phyloP scores from a whole-genome alignment of 2,888 invertebrate genomes.

The Terebella lapidaria region DNA sequence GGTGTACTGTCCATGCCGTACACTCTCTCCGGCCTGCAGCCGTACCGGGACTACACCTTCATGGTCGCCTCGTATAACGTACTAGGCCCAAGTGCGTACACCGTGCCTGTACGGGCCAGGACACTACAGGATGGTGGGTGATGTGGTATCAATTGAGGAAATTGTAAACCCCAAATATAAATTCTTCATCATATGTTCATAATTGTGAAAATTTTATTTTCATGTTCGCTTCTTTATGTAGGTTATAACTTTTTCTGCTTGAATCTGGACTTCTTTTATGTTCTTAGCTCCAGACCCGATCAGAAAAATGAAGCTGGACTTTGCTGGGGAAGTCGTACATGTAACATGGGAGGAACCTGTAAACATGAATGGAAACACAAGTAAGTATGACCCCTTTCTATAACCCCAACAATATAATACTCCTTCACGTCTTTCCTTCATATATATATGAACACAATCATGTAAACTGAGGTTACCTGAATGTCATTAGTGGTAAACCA shows the following conservation, averaged over 20 bases:
- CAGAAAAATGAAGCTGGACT: background rate
- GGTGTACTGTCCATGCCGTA: background rate
- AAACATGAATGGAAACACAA: background rate
- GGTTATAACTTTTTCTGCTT: background rate
- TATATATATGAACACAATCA: background rate
- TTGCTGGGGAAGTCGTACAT: background rate
- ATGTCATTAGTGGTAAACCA: too few relatives aligned
- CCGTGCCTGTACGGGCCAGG: background rate
- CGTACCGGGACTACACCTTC: background rate
- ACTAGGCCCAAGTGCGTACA: background rate
- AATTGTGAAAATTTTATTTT: too few relatives aligned
- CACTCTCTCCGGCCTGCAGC: background rate
- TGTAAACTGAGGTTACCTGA: too few relatives aligned
- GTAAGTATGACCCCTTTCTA: background rate
- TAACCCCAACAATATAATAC: too few relatives aligned
- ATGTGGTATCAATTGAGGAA: too few relatives aligned
- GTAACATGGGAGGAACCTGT: background rate
- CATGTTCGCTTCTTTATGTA: too few relatives aligned
- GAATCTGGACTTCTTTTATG: too few relatives aligned
- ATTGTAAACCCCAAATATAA: too few relatives aligned
- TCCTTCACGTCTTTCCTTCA: too few relatives aligned
- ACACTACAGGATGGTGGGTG: background rate
- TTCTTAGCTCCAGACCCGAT: background rate
- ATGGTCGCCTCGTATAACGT: background rate
- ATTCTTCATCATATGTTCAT: too few relatives aligned